Conservation (phyloP, 2,888 invertebrate species). For the Leuctra nigra region DNA sequence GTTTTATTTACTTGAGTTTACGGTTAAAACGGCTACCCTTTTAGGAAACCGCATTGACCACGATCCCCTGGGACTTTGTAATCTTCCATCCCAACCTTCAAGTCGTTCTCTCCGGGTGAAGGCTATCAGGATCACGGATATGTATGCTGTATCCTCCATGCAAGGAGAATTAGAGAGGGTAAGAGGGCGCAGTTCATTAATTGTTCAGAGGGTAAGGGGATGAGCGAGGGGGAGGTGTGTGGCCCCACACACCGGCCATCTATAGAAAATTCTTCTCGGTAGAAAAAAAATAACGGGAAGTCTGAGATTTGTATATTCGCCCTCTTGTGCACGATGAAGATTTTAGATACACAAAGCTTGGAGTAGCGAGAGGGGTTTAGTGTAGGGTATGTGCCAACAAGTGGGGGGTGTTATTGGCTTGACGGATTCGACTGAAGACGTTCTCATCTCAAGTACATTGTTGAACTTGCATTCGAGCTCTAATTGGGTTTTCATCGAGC, state of each 20-base stretch:
- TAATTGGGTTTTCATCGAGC: too few relatives aligned
- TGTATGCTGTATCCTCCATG: neutral
- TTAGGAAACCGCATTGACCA: constrained; percentile 1
- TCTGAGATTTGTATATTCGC: constrained; percentile 1
- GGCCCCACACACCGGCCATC: too few relatives aligned
- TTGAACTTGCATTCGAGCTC: too few relatives aligned
- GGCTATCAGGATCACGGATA: neutral
- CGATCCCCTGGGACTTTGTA: neutral
- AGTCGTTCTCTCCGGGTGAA: too few relatives aligned
- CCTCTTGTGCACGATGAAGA: constrained; percentile 6
- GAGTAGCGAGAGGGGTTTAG: neutral
- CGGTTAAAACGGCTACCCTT: neutral
- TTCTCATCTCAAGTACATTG: too few relatives aligned
- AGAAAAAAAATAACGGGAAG: neutral
- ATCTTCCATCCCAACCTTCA: neutral
- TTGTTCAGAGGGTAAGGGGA: neutral
- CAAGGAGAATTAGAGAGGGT: constrained; percentile 7
- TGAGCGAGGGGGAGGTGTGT: neutral
- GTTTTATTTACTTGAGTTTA: too few relatives aligned
- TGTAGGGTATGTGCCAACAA: too few relatives aligned
- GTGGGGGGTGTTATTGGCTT: too few relatives aligned
- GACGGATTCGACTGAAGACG: too few relatives aligned
- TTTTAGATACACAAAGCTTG: constrained; percentile 2
- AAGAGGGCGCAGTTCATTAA: constrained; percentile 3
- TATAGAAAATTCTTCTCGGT: too few relatives aligned